Base-by-base conservation (phyloP, 1,140 invertebrate genomes). In the Scaptomyza hsui region DNA sequence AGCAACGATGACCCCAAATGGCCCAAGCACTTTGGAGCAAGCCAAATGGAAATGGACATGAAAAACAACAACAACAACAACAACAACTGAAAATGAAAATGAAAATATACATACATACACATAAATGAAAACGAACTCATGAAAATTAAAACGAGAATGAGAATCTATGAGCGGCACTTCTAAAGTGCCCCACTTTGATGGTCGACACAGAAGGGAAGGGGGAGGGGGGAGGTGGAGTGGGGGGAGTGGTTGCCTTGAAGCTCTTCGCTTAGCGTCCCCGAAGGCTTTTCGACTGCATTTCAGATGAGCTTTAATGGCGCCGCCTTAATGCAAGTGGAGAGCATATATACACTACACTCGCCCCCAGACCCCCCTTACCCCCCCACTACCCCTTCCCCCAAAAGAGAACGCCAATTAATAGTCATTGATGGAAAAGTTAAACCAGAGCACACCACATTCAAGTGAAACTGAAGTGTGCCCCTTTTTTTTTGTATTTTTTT, bases 221-320 rank as follows among this genome's bases (percentile, higher is more conserved):
- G 26, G 1, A 16, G 9, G 18, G 16, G 4, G 10, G 4, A 9
- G 1, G 16, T 37, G 29, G 4, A 9, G 1, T 10, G 19, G 29
- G 10, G 16, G 18, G 1, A 29, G 49, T 15, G 32, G 9, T 32
- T 42, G 15, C 15, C 49, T 45, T 44, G 16, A 16, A 44, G 16
- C 16, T 1, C 10, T 16, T 3, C 29, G 2, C 26, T 76, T 60
- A 39, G 59, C 70, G 73, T 49, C 56, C 49, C 73, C 29, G 26
- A 47, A 39, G 49, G 45, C 78, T 68, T 29, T 39, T 77, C 64
- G 76, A 61, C 81, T 85, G 81, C 81, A 85, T 85, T 85, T 81
- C 61, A 74, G 82, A 85, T 85, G 81, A 86, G 81, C 81, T 85
- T 85, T 85, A 85, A 85, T 85, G 81, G 81, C 77, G 76, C 81